These are phyloP conservation scores for Plebejus melissa DNA, from an alignment of 2,888 invertebrate genomes.

Conservation along the genomic window DNA sequence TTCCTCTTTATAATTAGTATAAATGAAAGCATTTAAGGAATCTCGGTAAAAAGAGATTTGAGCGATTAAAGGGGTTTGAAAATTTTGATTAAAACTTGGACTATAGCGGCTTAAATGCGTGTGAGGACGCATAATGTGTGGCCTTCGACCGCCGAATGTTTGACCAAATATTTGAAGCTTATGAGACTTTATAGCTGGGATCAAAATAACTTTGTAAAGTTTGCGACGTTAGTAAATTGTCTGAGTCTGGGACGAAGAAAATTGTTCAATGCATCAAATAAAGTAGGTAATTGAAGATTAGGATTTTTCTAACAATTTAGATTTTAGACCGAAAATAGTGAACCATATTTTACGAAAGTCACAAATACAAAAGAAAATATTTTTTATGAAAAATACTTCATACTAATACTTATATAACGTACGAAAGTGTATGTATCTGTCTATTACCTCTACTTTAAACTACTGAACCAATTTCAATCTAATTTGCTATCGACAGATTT, in stretches of 20 bases:
- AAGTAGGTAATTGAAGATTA: neutral
- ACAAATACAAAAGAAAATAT: no score
- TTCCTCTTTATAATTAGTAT: neutral
- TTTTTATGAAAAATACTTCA: no score
- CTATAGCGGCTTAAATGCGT: constrained; percentile 39
- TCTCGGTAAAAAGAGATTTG: constrained; percentile 24
- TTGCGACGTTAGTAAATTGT: neutral
- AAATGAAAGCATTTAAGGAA: constrained; percentile 7
- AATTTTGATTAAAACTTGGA: constrained; percentile 39
- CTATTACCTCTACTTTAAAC: no score
- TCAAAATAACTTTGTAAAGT: constrained; percentile 4
- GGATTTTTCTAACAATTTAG: neutral
- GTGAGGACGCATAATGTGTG: constrained; percentile 40
- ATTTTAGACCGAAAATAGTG: neutral
- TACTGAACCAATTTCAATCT: no score
- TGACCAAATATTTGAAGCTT: constrained; percentile 34
- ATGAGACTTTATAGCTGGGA: constrained; percentile 8
- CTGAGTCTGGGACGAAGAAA: neutral
- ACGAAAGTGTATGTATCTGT: no score
- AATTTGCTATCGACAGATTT: no score
- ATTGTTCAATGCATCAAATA: neutral
- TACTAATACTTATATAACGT: no score
- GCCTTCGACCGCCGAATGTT: constrained; percentile 14
- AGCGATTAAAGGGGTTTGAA: constrained; percentile 30
- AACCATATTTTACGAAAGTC: neutral